phyloP scores from a whole-genome alignment of 1,140 invertebrate genomes.

The Macrotrachela quadricornifera region DNA sequence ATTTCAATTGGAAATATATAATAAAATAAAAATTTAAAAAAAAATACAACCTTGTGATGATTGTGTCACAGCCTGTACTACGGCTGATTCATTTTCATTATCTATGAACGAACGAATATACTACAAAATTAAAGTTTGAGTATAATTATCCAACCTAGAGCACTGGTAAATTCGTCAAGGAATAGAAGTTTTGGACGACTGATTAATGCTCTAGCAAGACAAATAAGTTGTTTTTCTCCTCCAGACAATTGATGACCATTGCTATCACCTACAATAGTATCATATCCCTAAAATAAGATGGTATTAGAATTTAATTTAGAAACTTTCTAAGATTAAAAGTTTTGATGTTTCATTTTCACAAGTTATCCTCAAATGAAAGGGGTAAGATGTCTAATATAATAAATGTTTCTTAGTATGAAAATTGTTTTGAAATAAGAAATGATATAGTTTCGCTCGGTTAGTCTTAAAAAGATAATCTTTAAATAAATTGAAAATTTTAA shows the following conservation, averaged over 20 bases:
- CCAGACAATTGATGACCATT: conserved; percentile 24
- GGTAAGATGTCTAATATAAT: no score
- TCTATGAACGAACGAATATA: not conserved
- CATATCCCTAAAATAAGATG: no score
- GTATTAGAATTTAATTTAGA: no score
- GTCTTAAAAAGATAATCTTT: no score
- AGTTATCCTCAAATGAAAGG: no score
- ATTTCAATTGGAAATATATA: not conserved
- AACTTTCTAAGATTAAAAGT: no score
- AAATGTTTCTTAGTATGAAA: no score
- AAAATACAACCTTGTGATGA: not conserved
- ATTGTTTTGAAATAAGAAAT: no score
- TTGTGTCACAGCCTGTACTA: not conserved
- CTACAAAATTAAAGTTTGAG: not conserved
- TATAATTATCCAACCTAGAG: not conserved
- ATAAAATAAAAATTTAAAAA: not conserved
- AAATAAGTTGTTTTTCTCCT: conserved; percentile 25
- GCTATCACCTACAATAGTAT: conserved; percentile 21
- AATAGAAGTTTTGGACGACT: not conserved
- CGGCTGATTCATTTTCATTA: not conserved
- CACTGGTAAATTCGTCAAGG: not conserved
- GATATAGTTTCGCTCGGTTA: no score
- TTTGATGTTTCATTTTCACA: no score
- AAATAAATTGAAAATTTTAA: no score
- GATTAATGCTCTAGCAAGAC: conserved; percentile 15